phyloP scores from a whole-genome alignment of 2,888 invertebrate species.

The Epistrophe eligans region DNA sequence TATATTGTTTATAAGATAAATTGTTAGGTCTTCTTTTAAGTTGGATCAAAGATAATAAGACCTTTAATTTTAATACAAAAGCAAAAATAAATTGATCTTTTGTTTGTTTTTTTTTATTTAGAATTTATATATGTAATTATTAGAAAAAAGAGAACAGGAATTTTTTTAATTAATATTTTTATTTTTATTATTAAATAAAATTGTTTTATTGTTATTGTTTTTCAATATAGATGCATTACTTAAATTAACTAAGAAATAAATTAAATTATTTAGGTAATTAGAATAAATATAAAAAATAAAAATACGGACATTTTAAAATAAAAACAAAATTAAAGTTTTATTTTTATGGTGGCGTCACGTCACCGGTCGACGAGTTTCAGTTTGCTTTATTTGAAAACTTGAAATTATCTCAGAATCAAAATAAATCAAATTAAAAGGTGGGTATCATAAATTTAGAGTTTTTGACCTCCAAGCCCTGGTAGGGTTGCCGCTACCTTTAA shows the following conservation, averaged over 20 bases:
- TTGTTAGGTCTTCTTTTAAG: background rate
- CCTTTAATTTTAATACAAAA: background rate
- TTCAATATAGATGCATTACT: slow-evolving; percentile 60
- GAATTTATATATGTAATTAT: slow-evolving; percentile 1
- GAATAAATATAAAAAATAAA: slow-evolving; percentile 22
- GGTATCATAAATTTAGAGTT: too few relatives aligned
- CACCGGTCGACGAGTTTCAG: too few relatives aligned
- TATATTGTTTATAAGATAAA: background rate
- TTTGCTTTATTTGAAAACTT: too few relatives aligned
- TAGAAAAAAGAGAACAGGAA: slow-evolving; percentile 57
- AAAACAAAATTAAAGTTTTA: background rate
- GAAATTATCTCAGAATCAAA: too few relatives aligned
- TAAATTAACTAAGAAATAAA: slow-evolving; percentile 55
- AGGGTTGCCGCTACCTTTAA: too few relatives aligned
- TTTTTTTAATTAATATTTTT: slow-evolving; percentile 37
- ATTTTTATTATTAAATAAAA: slow-evolving; percentile 35
- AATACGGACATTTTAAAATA: background rate
- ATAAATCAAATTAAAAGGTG: too few relatives aligned
- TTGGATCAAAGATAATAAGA: background rate
- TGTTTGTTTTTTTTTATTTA: background rate
- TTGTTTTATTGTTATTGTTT: slow-evolving; percentile 25
- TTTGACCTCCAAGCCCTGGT: too few relatives aligned
- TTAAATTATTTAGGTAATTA: slow-evolving; percentile 56
- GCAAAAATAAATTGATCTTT: background rate
- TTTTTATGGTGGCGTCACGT: too few relatives aligned